Evolutionary conservation across 2,888 invertebrate genomes (phyloP).

Genomic region (Hyposoter didymator): DNA sequence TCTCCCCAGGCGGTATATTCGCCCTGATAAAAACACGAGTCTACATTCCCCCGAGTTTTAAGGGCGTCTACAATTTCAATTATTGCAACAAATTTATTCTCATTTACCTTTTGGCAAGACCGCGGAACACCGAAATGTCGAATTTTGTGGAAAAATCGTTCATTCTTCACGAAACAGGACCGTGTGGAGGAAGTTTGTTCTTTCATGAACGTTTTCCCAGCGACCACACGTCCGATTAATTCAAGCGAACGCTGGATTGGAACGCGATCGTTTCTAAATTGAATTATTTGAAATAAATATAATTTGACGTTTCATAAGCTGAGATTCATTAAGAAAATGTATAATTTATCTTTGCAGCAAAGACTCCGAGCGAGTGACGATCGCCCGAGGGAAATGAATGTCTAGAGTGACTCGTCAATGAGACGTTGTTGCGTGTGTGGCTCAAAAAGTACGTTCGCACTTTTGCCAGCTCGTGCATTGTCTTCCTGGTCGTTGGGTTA

Average conservation of each 20-base stretch:
- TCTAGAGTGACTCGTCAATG: slow-evolving; percentile 40
- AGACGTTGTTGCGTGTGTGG: slow-evolving; percentile 30
- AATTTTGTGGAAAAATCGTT: too few relatives aligned
- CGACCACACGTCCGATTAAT: not conserved
- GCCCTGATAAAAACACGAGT: not conserved
- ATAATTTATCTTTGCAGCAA: slow-evolving; percentile 2
- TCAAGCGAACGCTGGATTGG: not conserved
- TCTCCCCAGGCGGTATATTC: not conserved
- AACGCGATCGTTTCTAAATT: not conserved
- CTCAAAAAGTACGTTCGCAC: slow-evolving; percentile 2
- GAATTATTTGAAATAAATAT: not conserved
- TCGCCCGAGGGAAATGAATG: slow-evolving; percentile 22
- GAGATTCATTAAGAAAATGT: slow-evolving; percentile 4
- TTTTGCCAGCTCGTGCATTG: slow-evolving; percentile 45
- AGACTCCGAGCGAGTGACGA: slow-evolving; percentile 14
- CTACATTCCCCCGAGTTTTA: not conserved
- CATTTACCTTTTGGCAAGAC: too few relatives aligned
- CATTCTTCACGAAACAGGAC: too few relatives aligned
- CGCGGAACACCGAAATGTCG: too few relatives aligned
- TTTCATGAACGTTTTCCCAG: too few relatives aligned
- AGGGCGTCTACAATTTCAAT: not conserved
- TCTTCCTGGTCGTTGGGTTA: slow-evolving; percentile 60
- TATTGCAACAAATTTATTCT: not conserved
- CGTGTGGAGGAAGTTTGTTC: too few relatives aligned
- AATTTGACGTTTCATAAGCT: not conserved